phyloP scores from a whole-genome alignment of 2,888 invertebrate species.

The Mimumesa dahlbomi region DNA sequence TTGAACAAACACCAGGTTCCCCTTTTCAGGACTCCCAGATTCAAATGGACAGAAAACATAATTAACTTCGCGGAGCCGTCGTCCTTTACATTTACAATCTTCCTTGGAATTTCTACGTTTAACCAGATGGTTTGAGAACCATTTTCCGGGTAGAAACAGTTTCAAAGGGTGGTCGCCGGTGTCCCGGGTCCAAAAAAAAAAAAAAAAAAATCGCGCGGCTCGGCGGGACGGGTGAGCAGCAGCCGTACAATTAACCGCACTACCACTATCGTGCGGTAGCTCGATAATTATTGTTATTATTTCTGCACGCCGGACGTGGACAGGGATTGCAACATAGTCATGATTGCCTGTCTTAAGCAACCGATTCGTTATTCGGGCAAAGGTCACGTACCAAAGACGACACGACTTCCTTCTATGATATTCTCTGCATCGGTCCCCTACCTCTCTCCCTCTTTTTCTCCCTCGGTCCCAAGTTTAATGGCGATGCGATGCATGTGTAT shows the following conservation, averaged over 20 bases:
- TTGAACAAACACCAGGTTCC: too few relatives aligned
- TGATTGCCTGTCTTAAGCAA: constrained; percentile 45
- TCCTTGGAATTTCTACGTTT: too few relatives aligned
- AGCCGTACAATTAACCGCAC: constrained; percentile 53
- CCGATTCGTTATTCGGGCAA: constrained; percentile 59
- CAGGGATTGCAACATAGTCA: constrained; percentile 53
- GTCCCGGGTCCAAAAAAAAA: too few relatives aligned
- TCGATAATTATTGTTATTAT: constrained; percentile 62
- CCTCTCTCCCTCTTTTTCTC: constrained; percentile 50
- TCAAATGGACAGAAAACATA: too few relatives aligned
- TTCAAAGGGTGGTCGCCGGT: too few relatives aligned
- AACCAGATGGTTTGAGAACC: too few relatives aligned
- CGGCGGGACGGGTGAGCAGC: constrained; percentile 7
- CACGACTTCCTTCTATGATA: constrained; percentile 38
- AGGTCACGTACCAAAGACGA: constrained; percentile 38
- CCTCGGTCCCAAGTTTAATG: constrained; percentile 41
- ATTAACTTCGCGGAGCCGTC: too few relatives aligned
- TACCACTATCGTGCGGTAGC: constrained; percentile 44
- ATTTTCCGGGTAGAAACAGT: too few relatives aligned
- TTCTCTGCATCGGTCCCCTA: constrained; percentile 31
- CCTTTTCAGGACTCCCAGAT: too few relatives aligned
- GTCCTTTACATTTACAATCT: too few relatives aligned
- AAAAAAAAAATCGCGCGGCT: constrained; percentile 27
- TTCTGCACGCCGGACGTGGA: constrained; percentile 27
- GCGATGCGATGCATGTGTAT: constrained; percentile 46